phyloP scores from a whole-genome alignment of 1,140 invertebrate species.

The Campoletis sonorensis region DNA sequence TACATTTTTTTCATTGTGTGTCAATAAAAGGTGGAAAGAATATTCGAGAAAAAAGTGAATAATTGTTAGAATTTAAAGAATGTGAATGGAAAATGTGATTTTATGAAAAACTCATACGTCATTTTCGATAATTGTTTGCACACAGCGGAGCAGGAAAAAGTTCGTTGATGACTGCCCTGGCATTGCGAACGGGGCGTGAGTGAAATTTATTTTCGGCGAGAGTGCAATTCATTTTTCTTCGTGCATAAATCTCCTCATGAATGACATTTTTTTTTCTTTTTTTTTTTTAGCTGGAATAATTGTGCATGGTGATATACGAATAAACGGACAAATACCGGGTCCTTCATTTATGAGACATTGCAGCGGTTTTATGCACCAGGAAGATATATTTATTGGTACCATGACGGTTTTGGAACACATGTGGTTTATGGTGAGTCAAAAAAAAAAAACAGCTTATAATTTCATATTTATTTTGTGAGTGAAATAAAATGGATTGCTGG shows the following conservation, averaged over 20 bases:
- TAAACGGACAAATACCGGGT: conserved; percentile 83
- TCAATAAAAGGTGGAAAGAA: too few species aligned
- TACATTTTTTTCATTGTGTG: too few species aligned
- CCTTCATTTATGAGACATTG: conserved; percentile 85
- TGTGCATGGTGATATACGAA: conserved; percentile 85
- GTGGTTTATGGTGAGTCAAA: conserved; percentile 86
- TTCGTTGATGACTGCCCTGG: conserved; percentile 93
- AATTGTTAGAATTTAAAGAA: too few species aligned
- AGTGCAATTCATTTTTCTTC: conserved; percentile 24
- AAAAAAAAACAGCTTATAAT: background rate
- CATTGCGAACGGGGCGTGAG: conserved; percentile 84
- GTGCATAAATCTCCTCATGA: background rate
- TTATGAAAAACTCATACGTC: too few species aligned
- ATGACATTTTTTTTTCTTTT: conserved; percentile 12
- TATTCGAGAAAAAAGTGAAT: background rate
- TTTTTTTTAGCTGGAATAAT: conserved; percentile 79
- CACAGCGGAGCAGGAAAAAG: conserved; percentile 96
- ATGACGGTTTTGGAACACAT: conserved; percentile 94
- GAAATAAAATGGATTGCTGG: background rate
- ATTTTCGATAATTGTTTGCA: background rate
- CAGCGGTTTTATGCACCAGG: conserved; percentile 96
- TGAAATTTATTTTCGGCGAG: conserved; percentile 47
- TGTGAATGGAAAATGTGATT: background rate
- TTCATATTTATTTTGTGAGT: background rate
- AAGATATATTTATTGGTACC: conserved; percentile 91